These are phyloP conservation scores for Desoria tigrina DNA, from an alignment of 2,888 invertebrate species.

Conservation along the genomic window DNA sequence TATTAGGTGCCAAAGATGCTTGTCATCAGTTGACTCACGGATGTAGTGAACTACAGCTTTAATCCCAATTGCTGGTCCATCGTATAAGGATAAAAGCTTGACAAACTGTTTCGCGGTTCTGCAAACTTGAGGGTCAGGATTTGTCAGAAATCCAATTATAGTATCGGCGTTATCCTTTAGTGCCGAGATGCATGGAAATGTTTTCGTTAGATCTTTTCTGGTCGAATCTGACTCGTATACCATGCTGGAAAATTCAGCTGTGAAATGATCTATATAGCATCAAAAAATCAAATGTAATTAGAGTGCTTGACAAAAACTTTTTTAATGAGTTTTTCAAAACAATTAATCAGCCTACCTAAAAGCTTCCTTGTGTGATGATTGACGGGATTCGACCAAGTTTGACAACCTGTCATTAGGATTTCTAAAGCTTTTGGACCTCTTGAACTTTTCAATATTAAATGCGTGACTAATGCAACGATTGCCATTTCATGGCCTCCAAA, in stretches of 20 bases:
- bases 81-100: constrained; percentile 45
- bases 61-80: constrained; percentile 45
- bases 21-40: constrained; percentile 34
- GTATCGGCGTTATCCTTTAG: constrained; percentile 38
- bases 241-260: constrained; percentile 42
- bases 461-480: constrained; percentile 48
- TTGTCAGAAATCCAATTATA: constrained; percentile 43
- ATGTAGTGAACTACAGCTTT: constrained; percentile 45
- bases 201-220: constrained; percentile 36
- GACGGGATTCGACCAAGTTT: constrained; percentile 36
- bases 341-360: constrained; percentile 31
- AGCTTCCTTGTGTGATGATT: constrained; percentile 34
- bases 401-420: constrained; percentile 46
- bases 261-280: constrained; percentile 42
- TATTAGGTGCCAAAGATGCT: constrained; percentile 46
- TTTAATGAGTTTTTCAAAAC: background rate
- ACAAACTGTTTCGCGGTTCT: constrained; percentile 41
- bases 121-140: constrained; percentile 42
- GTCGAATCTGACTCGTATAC: constrained; percentile 42
- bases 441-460: constrained; percentile 52
- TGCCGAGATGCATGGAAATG: constrained; percentile 45
- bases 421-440: constrained; percentile 43
- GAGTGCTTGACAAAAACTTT: no score
- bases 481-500: constrained; percentile 44
- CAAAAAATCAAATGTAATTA: background rate